Conservation (phyloP, 2,888 invertebrate species). For the Heliconius ethilla region DNA sequence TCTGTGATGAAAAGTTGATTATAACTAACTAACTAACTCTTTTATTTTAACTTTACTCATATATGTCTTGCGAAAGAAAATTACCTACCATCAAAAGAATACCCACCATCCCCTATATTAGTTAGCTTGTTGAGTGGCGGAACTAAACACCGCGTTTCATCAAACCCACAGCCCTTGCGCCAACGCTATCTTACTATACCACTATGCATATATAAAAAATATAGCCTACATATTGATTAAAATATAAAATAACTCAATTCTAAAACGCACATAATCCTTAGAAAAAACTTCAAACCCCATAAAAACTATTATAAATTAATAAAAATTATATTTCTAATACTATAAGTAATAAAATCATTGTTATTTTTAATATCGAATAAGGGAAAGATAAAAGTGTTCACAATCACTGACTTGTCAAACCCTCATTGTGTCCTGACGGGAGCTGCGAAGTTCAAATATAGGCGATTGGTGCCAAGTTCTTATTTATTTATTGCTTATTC, state of each 20-base stretch:
- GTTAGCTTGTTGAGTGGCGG: too few species aligned
- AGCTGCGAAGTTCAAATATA: slow-evolving; percentile 50
- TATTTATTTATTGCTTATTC: slow-evolving; percentile 7
- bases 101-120: too few species aligned
- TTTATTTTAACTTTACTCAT: too few species aligned
- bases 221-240: neutral
- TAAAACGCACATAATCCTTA: neutral
- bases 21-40: neutral
- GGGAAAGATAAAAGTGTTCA: slow-evolving; percentile 44
- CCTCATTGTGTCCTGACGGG: slow-evolving; percentile 52
- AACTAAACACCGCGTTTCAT: too few species aligned
- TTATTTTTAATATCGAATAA: slow-evolving; percentile 25
- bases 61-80: too few species aligned
- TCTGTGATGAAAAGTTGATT: neutral
- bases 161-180: neutral
- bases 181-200: neutral
- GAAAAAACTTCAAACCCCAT: neutral
- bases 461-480: slow-evolving; percentile 28
- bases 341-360: neutral
- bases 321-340: neutral
- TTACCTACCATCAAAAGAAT: too few species aligned
- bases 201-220: neutral
- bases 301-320: neutral
- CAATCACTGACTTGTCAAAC: slow-evolving; percentile 57
- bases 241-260: neutral